Evolutionary conservation across 1,140 invertebrate species (phyloP).

Genomic region (Neuroterus valhalla): DNA sequence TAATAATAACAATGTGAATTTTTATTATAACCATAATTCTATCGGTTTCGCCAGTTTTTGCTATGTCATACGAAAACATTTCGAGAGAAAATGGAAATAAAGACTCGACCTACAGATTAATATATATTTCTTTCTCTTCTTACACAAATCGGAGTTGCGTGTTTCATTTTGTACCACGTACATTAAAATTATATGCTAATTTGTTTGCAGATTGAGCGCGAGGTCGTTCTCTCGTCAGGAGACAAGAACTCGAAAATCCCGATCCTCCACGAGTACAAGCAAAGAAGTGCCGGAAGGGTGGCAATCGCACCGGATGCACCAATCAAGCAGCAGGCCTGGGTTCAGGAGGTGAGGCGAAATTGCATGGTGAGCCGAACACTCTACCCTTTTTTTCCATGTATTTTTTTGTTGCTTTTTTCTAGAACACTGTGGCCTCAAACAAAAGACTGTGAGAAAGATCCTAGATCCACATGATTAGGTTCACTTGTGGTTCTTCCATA

Average conservation of each 20-base stretch:
- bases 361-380: constrained; percentile 44
- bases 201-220: constrained; percentile 82
- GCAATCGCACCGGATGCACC: constrained; percentile 84
- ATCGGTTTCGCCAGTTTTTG: too few relatives aligned
- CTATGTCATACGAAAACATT: too few relatives aligned
- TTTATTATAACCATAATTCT: too few relatives aligned
- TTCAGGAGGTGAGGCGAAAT: constrained; percentile 70
- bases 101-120: too few relatives aligned
- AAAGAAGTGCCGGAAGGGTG: constrained; percentile 75
- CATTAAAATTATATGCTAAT: constrained; percentile 6
- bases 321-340: constrained; percentile 79
- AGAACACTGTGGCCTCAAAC: background rate
- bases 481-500: background rate
- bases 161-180: background rate
- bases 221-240: constrained; percentile 81
- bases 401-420: background rate
- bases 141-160: too few relatives aligned
- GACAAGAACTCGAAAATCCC: constrained; percentile 86
- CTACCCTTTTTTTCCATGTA: constrained; percentile 3
- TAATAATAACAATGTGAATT: too few relatives aligned
- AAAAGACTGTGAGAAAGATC: constrained; percentile 19
- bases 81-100: too few relatives aligned
- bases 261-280: constrained; percentile 83
- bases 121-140: too few relatives aligned
- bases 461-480: background rate